Evolutionary conservation across 2,888 invertebrate species (phyloP), one percentile per base, ranked within the genome.

Genomic region (Diogma glabrata): DNA sequence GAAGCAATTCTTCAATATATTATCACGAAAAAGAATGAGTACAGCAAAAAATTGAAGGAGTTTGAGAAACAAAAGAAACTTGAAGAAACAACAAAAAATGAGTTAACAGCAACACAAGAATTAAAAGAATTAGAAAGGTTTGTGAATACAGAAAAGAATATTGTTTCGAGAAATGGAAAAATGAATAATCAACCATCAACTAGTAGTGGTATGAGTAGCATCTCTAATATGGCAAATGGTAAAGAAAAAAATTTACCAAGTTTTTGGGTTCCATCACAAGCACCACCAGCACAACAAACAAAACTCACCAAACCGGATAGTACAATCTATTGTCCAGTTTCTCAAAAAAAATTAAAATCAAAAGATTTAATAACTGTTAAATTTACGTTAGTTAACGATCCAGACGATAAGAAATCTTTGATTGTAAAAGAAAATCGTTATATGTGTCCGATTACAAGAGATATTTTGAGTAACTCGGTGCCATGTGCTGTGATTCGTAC

Each of bases 391-490:
- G 84, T 94, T 0, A 87, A 87, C 55, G 93, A 92, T 68, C 86
- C 89, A 0, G 86, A 87, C 64, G 86, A 85, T 57, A 90, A 87
- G 59, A 85, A 85, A 59, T 85, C 92, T 2, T 71, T 94, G 24
- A 91, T 95, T 57, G 79, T 85, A 1, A 92, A 89, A 67, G 84
- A 89, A 65, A 90, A 88, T 57, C 78, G 97, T 59, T 99, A 94
- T 66, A 94, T 95, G 84, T 99, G 99, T 67, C 91, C 97, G 2
- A 86, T 99, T 0, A 97, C 97, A 2, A 90, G 93, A 67, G 99
- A 99, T 69, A 82, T 95, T 54, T 73, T 99, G 28, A 87, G 89
- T 56, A 96, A 96, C 73, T 87, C 94, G 7, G 85, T 94, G 3
- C 93, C 95, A 0, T 92, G 91, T 72, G 96, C 91, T 54, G 87